phyloP scores from a whole-genome alignment of 2,113 vertebrate genomes.

The Rattus norvegicus region GRCr8 NC_086029.1:88985001-88985500 shows the following conservation, averaged over 20 bases:
- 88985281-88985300: not conserved
- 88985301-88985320: not conserved
- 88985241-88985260: not conserved
- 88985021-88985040: rapidly evolving
- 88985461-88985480: rapidly evolving
- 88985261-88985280: not conserved
- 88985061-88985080: not conserved
- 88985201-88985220: rapidly evolving
- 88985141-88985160: rapidly evolving
- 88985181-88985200: no score
- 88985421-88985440: not conserved
- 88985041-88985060: not conserved
- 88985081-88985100: not conserved
- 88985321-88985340: not conserved
- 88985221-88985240: not conserved
- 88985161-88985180: not conserved
- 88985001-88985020: not conserved
- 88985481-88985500: not conserved
- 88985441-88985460: not conserved
- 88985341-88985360: not conserved
- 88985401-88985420: not conserved
- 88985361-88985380: no score
- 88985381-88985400: not conserved
- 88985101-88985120: not conserved
- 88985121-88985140: not conserved